These are phyloP conservation scores for Meloe dianella DNA, from an alignment of 2,888 invertebrate species.

Conservation along the genomic window DNA sequence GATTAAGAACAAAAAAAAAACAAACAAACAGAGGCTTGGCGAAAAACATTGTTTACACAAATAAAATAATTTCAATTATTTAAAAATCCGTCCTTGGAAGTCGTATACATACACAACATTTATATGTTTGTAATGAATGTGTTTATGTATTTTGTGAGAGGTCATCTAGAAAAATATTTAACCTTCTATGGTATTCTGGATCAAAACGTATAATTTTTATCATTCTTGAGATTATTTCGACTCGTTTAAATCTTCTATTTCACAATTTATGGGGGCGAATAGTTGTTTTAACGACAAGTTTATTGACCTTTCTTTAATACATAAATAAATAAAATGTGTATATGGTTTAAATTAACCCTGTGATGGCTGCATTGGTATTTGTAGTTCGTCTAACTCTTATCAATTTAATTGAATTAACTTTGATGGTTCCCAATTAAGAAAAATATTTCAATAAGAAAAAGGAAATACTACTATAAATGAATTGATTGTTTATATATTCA, in stretches of 20 bases:
- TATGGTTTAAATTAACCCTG: not conserved
- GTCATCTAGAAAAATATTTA: conserved; percentile 4
- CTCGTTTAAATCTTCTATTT: not conserved
- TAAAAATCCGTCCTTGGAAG: not conserved
- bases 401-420: not conserved
- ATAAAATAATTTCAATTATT: not conserved
- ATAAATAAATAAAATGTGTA: not conserved
- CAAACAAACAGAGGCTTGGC: no score
- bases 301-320: not conserved
- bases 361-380: not conserved
- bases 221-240: not conserved
- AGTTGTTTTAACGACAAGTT: not conserved
- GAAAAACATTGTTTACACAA: no score
- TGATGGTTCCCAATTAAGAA: not conserved
- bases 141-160: not conserved
- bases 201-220: not conserved
- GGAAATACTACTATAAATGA: not conserved
- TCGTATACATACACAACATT: not conserved
- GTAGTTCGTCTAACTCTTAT: not conserved
- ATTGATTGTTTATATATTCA: conserved; percentile 2
- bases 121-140: no score
- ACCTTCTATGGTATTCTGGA: not conserved
- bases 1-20: no score
- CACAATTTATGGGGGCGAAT: not conserved
- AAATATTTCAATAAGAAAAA: not conserved